These are phyloP conservation scores for Macropus fuliginosus DNA, from an alignment of 2,797 vertebrate species.

Conservation along the genomic window DNA sequence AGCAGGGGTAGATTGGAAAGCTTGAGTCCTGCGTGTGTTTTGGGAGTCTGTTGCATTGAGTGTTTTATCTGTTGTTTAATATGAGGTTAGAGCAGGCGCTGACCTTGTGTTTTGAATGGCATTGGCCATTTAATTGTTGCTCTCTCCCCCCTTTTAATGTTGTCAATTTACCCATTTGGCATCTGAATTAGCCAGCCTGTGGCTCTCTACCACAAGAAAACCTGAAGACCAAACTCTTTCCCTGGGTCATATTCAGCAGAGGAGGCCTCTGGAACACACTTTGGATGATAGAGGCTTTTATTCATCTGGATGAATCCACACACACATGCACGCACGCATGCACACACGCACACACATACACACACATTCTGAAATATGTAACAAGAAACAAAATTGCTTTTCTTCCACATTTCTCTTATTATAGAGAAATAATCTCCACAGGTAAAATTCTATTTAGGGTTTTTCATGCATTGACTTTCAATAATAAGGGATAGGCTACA, in stretches of 20 bases:
- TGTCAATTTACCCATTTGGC: slow-evolving; percentile 74
- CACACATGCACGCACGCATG: slow-evolving; percentile 10
- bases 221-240: slow-evolving; percentile 66
- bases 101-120: slow-evolving; percentile 72
- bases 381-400: slow-evolving; percentile 58
- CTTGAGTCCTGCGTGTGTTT: slow-evolving; percentile 52
- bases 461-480: slow-evolving; percentile 62
- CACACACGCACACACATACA: background rate
- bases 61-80: slow-evolving; percentile 29
- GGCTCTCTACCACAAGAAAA: slow-evolving; percentile 58
- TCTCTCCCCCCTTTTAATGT: slow-evolving; percentile 71
- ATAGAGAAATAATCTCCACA: slow-evolving; percentile 18
- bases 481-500: slow-evolving; percentile 31
- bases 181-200: slow-evolving; percentile 71
- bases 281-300: slow-evolving; percentile 47
- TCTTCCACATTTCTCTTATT: slow-evolving; percentile 45
- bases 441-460: slow-evolving; percentile 56
- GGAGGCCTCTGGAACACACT: slow-evolving; percentile 63
- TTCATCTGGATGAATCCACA: slow-evolving; percentile 44
- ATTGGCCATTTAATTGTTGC: slow-evolving; percentile 67
- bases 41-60: slow-evolving; percentile 62
- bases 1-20: slow-evolving; percentile 39
- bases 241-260: slow-evolving; percentile 38
- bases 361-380: background rate
- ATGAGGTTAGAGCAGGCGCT: slow-evolving; percentile 66